These are phyloP conservation scores for Phylloscopus trochiloides DNA, from an alignment of 2,113 vertebrate genomes.

Conservation along the genomic window DNA sequence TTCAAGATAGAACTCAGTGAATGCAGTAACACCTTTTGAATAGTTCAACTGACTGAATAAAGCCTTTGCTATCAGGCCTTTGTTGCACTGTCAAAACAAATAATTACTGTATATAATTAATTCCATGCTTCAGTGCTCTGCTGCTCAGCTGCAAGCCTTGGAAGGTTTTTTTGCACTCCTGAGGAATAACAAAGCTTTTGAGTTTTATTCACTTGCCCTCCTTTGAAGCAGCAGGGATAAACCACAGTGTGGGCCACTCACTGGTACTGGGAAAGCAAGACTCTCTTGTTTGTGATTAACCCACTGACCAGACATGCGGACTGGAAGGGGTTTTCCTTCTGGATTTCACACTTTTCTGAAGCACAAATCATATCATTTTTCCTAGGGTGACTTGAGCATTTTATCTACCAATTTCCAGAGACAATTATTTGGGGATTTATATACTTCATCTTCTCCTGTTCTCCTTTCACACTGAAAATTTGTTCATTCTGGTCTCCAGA, in stretches of 20 bases:
- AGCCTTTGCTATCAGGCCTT: constrained; percentile 3
- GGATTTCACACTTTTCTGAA: neutral
- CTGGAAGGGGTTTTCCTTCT: neutral
- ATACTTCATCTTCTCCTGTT: neutral
- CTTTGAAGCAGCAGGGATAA: neutral
- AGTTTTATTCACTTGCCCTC: neutral
- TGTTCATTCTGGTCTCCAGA: neutral
- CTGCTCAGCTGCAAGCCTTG: neutral
- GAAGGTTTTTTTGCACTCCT: neutral
- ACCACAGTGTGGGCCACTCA: neutral
- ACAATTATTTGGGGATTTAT: neutral
- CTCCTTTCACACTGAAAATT: neutral
- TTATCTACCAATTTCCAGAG: neutral
- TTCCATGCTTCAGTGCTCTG: neutral
- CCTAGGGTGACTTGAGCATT: neutral
- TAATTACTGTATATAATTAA: constrained; percentile 29
- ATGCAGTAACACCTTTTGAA: neutral
- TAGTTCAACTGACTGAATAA: neutral
- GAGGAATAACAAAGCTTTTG: neutral
- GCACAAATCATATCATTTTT: neutral
- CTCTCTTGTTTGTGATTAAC: neutral
- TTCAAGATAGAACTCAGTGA: neutral
- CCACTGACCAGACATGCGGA: neutral
- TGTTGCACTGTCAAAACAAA: constrained; percentile 10
- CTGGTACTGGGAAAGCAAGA: neutral